Conservation (phyloP, 2,888 invertebrate species). For the Nomada fucata region DNA sequence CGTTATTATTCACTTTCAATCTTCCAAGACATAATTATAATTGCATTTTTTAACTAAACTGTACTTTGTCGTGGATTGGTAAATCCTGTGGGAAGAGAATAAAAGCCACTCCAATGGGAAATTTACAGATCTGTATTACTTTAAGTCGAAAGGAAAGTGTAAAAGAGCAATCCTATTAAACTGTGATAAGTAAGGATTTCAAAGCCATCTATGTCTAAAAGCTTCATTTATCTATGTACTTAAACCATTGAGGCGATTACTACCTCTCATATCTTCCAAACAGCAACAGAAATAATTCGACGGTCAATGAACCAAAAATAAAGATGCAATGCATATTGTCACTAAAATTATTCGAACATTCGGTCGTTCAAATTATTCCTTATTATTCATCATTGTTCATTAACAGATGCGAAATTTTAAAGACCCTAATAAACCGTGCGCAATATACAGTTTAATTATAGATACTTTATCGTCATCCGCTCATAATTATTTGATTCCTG, state of each 20-base stretch:
- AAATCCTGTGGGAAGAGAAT: no score
- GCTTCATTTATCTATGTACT: neutral
- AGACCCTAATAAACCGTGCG: neutral
- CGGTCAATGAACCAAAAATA: no score
- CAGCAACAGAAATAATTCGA: neutral
- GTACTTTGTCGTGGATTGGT: no score
- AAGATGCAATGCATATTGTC: neutral
- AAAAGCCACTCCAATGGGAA: no score
- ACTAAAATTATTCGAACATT: neutral
- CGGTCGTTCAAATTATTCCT: neutral
- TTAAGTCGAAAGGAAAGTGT: no score
- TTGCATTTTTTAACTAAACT: no score
- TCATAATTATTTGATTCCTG: neutral
- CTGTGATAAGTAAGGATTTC: neutral
- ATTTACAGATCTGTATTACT: no score
- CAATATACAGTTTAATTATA: neutral
- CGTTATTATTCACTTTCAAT: no score
- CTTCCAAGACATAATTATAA: no score
- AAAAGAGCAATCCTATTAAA: neutral
- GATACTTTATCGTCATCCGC: neutral
- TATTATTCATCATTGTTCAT: neutral
- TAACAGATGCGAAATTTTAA: neutral
- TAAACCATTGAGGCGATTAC: neutral
- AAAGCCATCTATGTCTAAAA: neutral
- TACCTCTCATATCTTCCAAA: neutral